These are phyloP conservation scores for Lacerta agilis DNA, from an alignment of 2,797 vertebrate species.

Conservation along the genomic window DNA sequence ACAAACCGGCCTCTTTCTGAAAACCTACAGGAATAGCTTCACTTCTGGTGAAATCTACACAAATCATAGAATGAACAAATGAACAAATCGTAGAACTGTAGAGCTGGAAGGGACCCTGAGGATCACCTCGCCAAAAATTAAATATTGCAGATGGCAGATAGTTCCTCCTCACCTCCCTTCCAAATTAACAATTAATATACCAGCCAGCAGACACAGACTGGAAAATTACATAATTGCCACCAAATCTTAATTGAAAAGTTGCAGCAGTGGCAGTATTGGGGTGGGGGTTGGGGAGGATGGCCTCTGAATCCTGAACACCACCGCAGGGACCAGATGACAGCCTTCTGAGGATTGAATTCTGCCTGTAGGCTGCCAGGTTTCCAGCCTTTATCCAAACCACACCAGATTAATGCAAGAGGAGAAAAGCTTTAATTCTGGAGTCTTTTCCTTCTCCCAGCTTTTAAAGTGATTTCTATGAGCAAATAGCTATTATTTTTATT, in stretches of 20 bases:
- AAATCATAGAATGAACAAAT: not conserved
- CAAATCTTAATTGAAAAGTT: not conserved
- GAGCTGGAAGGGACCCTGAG: not conserved
- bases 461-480: not conserved
- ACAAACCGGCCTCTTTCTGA: not conserved
- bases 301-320: not conserved
- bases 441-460: not conserved
- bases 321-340: not conserved
- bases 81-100: not conserved
- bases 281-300: too few species aligned
- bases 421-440: not conserved
- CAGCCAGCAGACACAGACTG: not conserved
- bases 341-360: not conserved
- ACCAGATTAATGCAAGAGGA: not conserved
- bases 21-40: not conserved
- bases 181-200: constrained; percentile 13
- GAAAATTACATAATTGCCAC: not conserved
- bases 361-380: not conserved
- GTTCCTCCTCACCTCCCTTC: not conserved
- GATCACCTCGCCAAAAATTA: not conserved
- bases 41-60: not conserved
- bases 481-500: not conserved
- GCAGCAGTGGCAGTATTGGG: not conserved
- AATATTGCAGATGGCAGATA: not conserved
- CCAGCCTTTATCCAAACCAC: not conserved